phyloP scores from a whole-genome alignment of 2,888 invertebrate species.

The Ormyrus pomaceus region DNA sequence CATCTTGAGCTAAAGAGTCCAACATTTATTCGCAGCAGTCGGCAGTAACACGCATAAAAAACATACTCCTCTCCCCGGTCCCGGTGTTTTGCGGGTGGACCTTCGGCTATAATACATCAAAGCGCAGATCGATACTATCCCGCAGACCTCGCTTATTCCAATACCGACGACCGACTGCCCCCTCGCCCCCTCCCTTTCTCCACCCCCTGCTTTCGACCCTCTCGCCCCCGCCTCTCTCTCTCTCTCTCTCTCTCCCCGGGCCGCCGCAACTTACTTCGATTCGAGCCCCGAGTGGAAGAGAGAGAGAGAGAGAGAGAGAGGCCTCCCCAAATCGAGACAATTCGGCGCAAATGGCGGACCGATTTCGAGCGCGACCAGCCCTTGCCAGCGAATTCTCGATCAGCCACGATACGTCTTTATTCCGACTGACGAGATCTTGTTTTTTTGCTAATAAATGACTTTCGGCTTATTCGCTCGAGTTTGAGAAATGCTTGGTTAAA shows the following conservation, averaged over 20 bases:
- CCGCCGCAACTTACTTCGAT: constrained; percentile 47
- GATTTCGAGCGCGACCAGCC: constrained; percentile 28
- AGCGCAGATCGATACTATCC: constrained; percentile 73
- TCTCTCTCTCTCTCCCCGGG: constrained; percentile 2
- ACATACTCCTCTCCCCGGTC: constrained; percentile 62
- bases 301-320: not conserved
- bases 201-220: constrained; percentile 11
- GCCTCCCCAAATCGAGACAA: constrained; percentile 53
- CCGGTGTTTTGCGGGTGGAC: constrained; percentile 65
- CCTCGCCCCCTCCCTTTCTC: constrained; percentile 45
- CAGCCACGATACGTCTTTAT: no score
- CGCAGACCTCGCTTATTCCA: constrained; percentile 69
- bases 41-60: constrained; percentile 61
- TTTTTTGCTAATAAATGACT: no score
- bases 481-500: no score
- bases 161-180: constrained; percentile 61
- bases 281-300: not conserved
- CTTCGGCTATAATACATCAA: constrained; percentile 73
- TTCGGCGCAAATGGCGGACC: constrained; percentile 58
- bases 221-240: constrained; percentile 10
- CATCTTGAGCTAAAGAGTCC: constrained; percentile 69
- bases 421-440: no score
- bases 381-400: no score
- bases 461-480: no score
- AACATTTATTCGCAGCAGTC: constrained; percentile 64